phyloP scores from a whole-genome alignment of 1,140 invertebrate genomes.

The Scaptomyza graminum region DNA sequence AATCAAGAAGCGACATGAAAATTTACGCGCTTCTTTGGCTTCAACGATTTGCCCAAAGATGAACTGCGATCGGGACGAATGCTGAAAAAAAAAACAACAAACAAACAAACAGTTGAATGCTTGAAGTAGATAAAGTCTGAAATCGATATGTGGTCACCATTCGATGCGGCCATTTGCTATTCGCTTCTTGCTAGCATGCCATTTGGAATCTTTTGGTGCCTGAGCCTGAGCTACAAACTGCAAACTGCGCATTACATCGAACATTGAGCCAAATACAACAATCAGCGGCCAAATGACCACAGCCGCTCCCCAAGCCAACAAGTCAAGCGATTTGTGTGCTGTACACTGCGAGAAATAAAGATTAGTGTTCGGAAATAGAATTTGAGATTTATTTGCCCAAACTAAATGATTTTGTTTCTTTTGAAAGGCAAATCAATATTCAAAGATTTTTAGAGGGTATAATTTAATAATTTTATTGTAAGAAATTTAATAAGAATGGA shows the following conservation, averaged over 20 bases:
- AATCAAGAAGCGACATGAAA: conserved; percentile 80
- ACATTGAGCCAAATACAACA: conserved; percentile 64
- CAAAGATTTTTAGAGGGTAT: no score
- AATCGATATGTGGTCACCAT: conserved; percentile 71
- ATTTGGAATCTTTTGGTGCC: conserved; percentile 2
- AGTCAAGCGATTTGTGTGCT: neutral
- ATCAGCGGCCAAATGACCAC: conserved; percentile 69
- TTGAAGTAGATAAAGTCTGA: conserved; percentile 38
- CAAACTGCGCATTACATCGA: conserved; percentile 34
- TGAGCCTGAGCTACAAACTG: neutral
- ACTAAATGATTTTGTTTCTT: no score
- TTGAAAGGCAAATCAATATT: no score
- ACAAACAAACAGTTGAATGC: neutral
- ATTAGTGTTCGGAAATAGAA: no score
- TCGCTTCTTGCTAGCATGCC: neutral
- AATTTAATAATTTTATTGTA: no score
- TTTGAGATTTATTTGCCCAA: no score
- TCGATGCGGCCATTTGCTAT: conserved; percentile 48
- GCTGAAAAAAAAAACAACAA: neutral
- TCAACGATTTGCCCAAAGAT: conserved; percentile 6
- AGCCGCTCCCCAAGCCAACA: conserved; percentile 46
- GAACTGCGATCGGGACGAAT: conserved; percentile 28
- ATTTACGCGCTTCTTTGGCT: conserved; percentile 64
- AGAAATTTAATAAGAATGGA: no score
- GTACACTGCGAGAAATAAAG: neutral